Evolutionary conservation across 2,888 invertebrate genomes (phyloP).

Genomic region (Macaria liturata): DNA sequence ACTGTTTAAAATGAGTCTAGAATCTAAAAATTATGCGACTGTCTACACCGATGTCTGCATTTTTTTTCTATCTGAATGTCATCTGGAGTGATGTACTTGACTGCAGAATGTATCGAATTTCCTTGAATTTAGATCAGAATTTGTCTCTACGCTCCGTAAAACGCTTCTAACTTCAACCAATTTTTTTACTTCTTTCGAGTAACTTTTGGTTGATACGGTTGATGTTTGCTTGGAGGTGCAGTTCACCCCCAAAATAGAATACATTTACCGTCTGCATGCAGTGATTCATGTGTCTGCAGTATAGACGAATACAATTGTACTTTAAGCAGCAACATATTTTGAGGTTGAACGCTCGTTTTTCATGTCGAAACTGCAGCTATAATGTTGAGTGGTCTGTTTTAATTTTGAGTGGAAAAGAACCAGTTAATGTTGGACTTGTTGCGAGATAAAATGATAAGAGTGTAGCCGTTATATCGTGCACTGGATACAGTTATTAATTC

Average conservation of each 20-base stretch:
- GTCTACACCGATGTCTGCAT: conserved; percentile 72
- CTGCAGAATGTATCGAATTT: conserved; percentile 77
- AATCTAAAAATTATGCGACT: conserved; percentile 77
- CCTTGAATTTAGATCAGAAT: conserved; percentile 80
- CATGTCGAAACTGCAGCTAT: conserved; percentile 46
- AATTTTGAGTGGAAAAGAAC: conserved; percentile 32
- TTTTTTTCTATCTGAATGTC: conserved; percentile 75
- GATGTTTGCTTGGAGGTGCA: conserved; percentile 46
- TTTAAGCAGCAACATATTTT: conserved; percentile 51
- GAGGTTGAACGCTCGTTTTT: conserved; percentile 48
- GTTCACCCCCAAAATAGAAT: conserved; percentile 67
- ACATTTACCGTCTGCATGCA: conserved; percentile 67
- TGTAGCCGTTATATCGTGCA: conserved; percentile 7
- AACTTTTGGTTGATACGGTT: conserved; percentile 32
- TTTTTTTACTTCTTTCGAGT: conserved; percentile 31
- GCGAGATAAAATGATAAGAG: conserved; percentile 20
- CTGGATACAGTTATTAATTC: conserved; percentile 19
- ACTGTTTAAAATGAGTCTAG: conserved; percentile 79
- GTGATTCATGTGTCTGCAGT: conserved; percentile 78
- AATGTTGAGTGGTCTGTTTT: conserved; percentile 27
- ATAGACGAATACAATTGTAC: conserved; percentile 75
- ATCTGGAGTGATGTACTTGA: conserved; percentile 71
- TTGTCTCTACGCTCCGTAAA: conserved; percentile 59
- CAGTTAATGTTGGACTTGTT: conserved; percentile 20
- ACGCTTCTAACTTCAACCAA: conserved; percentile 43